Evolutionary conservation across 2,888 invertebrate species (phyloP).

Genomic region (Perizoma flavofasciatum): DNA sequence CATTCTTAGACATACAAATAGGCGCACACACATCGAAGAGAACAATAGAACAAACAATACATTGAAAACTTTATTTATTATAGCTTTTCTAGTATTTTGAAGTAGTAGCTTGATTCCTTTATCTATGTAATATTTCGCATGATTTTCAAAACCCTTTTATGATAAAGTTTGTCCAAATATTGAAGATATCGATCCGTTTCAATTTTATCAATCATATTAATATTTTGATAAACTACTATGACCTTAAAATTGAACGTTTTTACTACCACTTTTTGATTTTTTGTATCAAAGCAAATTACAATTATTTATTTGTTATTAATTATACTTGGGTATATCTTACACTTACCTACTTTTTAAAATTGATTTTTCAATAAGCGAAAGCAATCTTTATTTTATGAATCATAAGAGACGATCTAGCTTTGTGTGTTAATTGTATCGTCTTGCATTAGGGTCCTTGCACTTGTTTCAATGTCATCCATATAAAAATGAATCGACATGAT

Average conservation of each 20-base stretch:
- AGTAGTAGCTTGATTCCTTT: constrained; percentile 38
- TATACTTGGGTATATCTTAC: no score
- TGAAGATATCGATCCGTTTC: neutral
- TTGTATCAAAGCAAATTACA: neutral
- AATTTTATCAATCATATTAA: constrained; percentile 1
- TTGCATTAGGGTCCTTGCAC: no score
- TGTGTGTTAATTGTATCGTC: no score
- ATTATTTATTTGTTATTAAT: no score
- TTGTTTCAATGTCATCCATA: no score
- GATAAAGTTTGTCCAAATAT: constrained; percentile 30
- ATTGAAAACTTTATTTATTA: constrained; percentile 24
- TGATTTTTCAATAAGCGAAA: no score
- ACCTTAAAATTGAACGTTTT: neutral
- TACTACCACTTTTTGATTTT: neutral
- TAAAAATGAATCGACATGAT: no score
- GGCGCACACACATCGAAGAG: constrained; percentile 36
- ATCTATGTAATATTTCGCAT: constrained; percentile 22
- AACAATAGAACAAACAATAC: constrained; percentile 19
- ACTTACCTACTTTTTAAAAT: no score
- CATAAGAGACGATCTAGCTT: no score
- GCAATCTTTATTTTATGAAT: no score
- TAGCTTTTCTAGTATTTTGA: constrained; percentile 32
- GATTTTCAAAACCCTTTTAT: constrained; percentile 8
- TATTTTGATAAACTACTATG: constrained; percentile 22
- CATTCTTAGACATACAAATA: constrained; percentile 26